Evolutionary conservation across 2,888 invertebrate genomes (phyloP).

Genomic region (Perizoma affinitatum): DNA sequence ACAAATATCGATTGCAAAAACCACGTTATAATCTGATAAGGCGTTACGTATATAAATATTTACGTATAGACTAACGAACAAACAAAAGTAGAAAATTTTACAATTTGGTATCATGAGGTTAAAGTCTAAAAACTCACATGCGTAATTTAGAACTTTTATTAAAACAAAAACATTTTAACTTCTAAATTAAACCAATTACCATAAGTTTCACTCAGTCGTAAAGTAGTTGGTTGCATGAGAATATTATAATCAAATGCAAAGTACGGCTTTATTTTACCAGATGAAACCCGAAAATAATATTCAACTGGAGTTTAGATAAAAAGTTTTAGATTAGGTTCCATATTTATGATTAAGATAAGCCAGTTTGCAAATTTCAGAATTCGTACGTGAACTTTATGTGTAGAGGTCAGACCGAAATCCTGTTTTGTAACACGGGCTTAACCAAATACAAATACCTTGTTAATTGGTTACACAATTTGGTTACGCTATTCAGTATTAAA

Average conservation of each 20-base stretch:
- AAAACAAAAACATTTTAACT: conserved; percentile 8
- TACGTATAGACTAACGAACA: too few species aligned
- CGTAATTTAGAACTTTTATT: neutral
- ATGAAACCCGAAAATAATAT: neutral
- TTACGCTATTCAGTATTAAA: too few species aligned
- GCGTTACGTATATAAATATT: too few species aligned
- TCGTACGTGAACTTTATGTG: too few species aligned
- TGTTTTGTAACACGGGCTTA: too few species aligned
- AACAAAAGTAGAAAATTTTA: too few species aligned
- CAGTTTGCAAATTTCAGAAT: too few species aligned
- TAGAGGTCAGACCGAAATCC: too few species aligned
- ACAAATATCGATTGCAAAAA: too few species aligned
- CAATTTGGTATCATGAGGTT: neutral
- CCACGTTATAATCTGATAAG: too few species aligned
- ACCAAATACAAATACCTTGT: too few species aligned
- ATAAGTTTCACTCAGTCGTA: conserved; percentile 7
- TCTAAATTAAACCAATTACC: conserved; percentile 9
- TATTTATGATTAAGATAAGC: neutral
- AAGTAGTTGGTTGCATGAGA: conserved; percentile 10
- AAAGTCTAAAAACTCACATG: neutral
- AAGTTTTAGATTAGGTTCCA: neutral
- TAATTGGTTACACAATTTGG: too few species aligned
- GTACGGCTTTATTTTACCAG: neutral
- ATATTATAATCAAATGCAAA: conserved; percentile 11
- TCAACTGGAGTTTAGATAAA: neutral